Conservation (phyloP, 2,113 vertebrate species). For the Arenaria interpres region DNA sequence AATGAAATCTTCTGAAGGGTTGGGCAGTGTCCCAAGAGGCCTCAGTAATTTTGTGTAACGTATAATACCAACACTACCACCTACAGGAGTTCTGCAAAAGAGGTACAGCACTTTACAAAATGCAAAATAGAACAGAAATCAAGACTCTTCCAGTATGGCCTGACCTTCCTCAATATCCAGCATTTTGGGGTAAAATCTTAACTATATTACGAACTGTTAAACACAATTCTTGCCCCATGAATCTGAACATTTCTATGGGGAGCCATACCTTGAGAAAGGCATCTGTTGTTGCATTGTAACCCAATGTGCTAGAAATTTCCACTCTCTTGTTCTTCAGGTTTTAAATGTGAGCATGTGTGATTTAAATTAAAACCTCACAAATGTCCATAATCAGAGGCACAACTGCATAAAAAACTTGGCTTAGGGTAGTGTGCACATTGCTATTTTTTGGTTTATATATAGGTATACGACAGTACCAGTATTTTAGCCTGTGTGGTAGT, state of each 20-base stretch:
- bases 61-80: constrained; percentile 10
- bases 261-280: neutral
- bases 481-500: neutral
- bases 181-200: neutral
- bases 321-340: neutral
- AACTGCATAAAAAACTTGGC: neutral
- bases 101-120: neutral
- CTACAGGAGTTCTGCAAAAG: constrained; percentile 39
- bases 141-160: neutral
- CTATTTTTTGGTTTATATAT: neutral
- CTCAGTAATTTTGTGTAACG: neutral
- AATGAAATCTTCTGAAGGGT: neutral
- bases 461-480: neutral
- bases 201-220: neutral
- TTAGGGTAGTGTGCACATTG: neutral
- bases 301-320: neutral
- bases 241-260: neutral
- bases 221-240: neutral
- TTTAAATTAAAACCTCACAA: neutral
- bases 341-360: neutral
- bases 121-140: neutral
- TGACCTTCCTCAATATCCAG: neutral
- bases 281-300: neutral
- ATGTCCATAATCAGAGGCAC: neutral
- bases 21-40: neutral